Base-by-base conservation (phyloP, 2,113 vertebrate genomes). In the Physeter macrocephalus region DNA sequence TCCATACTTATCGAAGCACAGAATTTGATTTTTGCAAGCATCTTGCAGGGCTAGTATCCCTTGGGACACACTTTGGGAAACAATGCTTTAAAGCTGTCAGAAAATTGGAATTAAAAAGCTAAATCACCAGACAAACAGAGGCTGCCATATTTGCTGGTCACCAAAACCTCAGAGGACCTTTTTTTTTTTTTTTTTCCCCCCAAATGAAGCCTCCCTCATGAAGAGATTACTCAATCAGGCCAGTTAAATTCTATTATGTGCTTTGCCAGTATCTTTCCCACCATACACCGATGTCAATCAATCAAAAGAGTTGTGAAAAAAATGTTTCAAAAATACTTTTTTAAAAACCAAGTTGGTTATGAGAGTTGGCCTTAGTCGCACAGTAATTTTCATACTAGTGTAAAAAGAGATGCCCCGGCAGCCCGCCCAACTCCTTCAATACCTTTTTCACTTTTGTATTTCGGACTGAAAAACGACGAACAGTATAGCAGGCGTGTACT, bases 371-470 rank as follows among this genome's bases (percentile, higher is more conserved):
- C 52, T 72, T 54, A 9, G 21, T 17, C 27, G 43, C 27, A n/a
- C 8, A 49, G 34, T 36, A 1, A n/a, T 89, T 90, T 87, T 90
- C 17, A 84, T 13, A 57, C 80, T 54, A 74, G 3, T 52, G 21
- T 46, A 54, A 54, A 41, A 18, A 54, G 43, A 0, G 15, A 66
- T 0, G 31, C 93, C 54, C 62, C 57, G 52, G 34, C 23, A 54
- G 49, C 86, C 87, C 27, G 18, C 59, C 66, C 57, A 18, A 95
- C 8, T 1, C 25, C 36, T 62, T 57, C 27, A 20, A 96, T 96
- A 99, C 99, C 99, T 99, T 99, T 98, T 99, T 99, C 95, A 99
- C 98, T 99, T 99, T 99, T 0, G 99, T 99, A 97, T 99, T 99
- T 98, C 99, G 98, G 98, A 99, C 88, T 17, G 99, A 99, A 96